These are phyloP conservation scores for Thymallus thymallus DNA, from an alignment of 2,113 vertebrate genomes.

Conservation along the genomic window DNA sequence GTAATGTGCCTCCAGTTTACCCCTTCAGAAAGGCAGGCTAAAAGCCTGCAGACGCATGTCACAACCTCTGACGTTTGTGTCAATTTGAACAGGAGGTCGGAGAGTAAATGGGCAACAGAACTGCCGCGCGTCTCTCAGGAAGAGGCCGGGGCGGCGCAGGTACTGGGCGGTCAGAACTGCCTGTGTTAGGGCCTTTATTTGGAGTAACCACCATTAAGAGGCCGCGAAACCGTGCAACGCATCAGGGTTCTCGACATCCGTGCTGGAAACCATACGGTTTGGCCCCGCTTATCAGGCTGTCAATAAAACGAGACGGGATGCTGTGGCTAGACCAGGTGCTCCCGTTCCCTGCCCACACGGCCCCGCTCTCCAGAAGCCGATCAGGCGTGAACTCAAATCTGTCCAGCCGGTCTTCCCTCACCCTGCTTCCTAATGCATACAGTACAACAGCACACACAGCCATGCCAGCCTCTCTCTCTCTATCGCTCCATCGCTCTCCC, in stretches of 20 bases:
- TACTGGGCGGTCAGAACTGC: slow-evolving; percentile 74
- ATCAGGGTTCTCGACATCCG: slow-evolving; percentile 90
- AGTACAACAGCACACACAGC: slow-evolving; percentile 44
- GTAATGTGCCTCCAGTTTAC: slow-evolving; percentile 47
- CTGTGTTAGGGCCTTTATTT: slow-evolving; percentile 78
- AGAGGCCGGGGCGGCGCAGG: slow-evolving; percentile 69
- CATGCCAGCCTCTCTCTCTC: slow-evolving; percentile 30
- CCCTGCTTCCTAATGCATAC: slow-evolving; percentile 63
- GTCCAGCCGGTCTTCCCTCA: slow-evolving; percentile 79
- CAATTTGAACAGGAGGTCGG: slow-evolving; percentile 75
- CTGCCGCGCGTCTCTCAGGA: slow-evolving; percentile 74
- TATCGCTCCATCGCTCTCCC: slow-evolving; percentile 6
- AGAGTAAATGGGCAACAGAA: slow-evolving; percentile 69
- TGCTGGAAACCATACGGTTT: slow-evolving; percentile 90
- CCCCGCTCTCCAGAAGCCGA: slow-evolving; percentile 82
- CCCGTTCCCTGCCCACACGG: slow-evolving; percentile 80
- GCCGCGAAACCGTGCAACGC: slow-evolving; percentile 88
- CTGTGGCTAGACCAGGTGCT: slow-evolving; percentile 86
- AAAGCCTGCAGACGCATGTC: slow-evolving; percentile 64
- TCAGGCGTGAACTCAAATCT: slow-evolving; percentile 88
- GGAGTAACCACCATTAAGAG: slow-evolving; percentile 85
- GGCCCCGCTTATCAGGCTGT: slow-evolving; percentile 92
- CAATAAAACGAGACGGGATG: slow-evolving; percentile 90
- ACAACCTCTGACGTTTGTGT: slow-evolving; percentile 72
- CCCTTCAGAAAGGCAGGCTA: slow-evolving; percentile 59